Evolutionary conservation across 1,140 invertebrate species (phyloP).

Genomic region (Ceratitis capitata): DNA sequence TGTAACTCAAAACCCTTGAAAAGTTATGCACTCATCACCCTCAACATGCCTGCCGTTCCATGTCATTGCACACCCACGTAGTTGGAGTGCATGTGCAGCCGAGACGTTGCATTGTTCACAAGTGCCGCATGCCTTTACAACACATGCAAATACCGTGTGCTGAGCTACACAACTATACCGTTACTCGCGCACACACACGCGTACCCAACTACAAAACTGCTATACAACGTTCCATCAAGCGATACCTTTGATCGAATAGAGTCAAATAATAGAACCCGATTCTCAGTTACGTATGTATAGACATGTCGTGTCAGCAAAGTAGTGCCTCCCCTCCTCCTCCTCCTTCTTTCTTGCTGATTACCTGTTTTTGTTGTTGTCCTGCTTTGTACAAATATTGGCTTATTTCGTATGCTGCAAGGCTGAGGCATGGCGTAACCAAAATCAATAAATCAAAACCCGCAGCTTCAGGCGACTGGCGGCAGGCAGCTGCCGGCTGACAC

Average conservation of each 20-base stretch:
- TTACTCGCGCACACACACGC: background rate
- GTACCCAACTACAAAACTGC: background rate
- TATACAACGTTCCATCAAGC: background rate
- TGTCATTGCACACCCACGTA: background rate
- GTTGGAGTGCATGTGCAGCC: background rate
- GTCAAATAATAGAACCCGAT: background rate
- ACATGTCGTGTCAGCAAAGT: background rate
- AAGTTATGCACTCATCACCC: background rate
- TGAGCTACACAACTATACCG: background rate
- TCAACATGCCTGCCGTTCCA: background rate
- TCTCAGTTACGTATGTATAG: background rate
- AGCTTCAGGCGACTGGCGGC: background rate
- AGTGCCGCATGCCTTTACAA: conserved; percentile 16
- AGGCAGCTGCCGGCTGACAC: conserved; percentile 11
- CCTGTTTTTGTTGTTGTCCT: background rate
- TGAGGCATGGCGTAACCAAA: background rate
- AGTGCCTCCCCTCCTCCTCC: background rate
- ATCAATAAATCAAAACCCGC: conserved; percentile 31
- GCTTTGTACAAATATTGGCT: conserved; percentile 31
- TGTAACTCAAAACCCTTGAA: conserved; percentile 32
- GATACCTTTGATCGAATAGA: background rate
- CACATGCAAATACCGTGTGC: background rate
- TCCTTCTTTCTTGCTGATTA: background rate
- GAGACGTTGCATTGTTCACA: conserved; percentile 16
- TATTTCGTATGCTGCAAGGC: background rate